Conservation (phyloP, 2,113 vertebrate genomes). For the Proteles cristata region DNA sequence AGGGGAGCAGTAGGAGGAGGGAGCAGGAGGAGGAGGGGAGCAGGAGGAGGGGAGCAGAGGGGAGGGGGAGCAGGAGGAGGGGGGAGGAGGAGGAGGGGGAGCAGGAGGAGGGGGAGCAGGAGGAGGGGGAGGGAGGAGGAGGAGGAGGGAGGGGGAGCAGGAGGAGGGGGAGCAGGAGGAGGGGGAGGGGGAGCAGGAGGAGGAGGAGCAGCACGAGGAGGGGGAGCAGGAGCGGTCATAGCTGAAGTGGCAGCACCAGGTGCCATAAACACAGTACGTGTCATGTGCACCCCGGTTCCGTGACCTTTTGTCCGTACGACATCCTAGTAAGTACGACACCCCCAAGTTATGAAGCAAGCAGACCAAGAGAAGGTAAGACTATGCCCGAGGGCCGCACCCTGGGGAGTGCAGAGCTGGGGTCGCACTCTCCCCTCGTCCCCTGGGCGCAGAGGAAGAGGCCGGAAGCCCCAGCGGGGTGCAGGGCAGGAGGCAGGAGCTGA, state of each 20-base stretch:
- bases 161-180: no score
- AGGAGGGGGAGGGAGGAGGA: no score
- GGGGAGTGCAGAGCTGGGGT: background rate
- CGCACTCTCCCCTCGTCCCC: background rate
- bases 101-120: fast-evolving
- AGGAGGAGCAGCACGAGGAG: background rate
- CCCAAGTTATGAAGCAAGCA: background rate
- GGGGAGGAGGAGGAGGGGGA: fast-evolving
- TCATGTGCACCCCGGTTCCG: fast-evolving
- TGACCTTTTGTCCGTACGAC: background rate
- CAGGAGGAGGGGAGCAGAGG: background rate
- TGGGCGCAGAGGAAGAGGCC: background rate
- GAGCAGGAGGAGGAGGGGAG: no score
- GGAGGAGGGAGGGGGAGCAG: background rate
- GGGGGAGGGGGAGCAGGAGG: background rate
- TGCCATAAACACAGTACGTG: background rate
- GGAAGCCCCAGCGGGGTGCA: fast-evolving
- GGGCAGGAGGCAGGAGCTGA: no score
- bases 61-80: no score
- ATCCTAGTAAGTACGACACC: no score
- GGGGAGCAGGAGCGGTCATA: background rate
- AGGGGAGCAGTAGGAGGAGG: background rate
- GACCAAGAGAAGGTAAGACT: background rate
- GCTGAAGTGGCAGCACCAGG: background rate
- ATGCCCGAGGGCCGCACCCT: background rate